Conservation (phyloP, 2,888 invertebrate genomes). For the Mechanitis mazaeus region DNA sequence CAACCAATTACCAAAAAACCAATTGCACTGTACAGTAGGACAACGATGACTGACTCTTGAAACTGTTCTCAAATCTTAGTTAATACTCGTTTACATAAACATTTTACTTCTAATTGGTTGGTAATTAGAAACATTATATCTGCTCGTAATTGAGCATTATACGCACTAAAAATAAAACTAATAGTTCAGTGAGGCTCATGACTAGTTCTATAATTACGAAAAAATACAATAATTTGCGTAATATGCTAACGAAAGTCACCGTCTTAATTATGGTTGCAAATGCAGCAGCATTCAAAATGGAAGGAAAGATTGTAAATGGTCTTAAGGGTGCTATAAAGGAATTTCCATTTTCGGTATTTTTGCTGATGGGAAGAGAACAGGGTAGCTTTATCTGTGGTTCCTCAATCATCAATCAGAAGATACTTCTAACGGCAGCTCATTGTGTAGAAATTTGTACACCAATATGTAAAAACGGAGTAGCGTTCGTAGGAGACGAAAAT, state of each 20-base stretch:
- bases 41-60: too few species aligned
- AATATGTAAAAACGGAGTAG: constrained; percentile 10
- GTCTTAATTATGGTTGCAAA: constrained; percentile 1
- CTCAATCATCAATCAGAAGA: constrained; percentile 39
- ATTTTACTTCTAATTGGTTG: constrained; percentile 7
- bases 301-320: constrained; percentile 31
- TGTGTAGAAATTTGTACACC: constrained; percentile 32
- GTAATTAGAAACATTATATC: not conserved
- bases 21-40: too few species aligned
- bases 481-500: constrained; percentile 30
- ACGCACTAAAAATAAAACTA: constrained; percentile 5
- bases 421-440: constrained; percentile 41
- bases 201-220: constrained; percentile 3
- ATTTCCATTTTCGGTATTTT: constrained; percentile 36
- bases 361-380: constrained; percentile 17
- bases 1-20: too few species aligned
- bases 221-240: constrained; percentile 1
- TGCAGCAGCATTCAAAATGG: constrained; percentile 15
- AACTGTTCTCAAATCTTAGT: too few species aligned
- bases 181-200: constrained; percentile 3
- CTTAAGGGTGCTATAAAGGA: constrained; percentile 26
- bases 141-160: not conserved
- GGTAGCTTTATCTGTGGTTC: constrained; percentile 34
- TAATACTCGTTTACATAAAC: not conserved
- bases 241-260: constrained; percentile 11